phyloP scores from a whole-genome alignment of 2,797 vertebrate genomes.

The Erethizon dorsatum region DNA sequence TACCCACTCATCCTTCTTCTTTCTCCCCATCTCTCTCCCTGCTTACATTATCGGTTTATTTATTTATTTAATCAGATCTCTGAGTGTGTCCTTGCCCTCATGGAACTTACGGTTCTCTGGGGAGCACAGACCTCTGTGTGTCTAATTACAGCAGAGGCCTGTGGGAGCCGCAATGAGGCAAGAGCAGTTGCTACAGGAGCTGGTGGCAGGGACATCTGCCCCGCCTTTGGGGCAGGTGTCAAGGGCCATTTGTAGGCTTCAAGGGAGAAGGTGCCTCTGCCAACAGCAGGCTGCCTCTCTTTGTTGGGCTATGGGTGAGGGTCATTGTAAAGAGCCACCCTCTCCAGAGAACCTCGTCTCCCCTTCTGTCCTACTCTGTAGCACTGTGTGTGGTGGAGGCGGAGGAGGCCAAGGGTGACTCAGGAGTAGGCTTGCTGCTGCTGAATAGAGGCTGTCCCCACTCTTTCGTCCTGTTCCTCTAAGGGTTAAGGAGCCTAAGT shows the following conservation, averaged over 20 bases:
- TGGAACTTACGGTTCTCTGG: background rate
- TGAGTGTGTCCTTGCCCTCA: background rate
- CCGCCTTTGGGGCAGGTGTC: background rate
- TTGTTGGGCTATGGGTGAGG: background rate
- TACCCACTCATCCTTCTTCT: background rate
- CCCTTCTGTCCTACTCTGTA: background rate
- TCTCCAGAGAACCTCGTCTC: background rate
- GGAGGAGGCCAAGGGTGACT: background rate
- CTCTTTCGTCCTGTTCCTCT: background rate
- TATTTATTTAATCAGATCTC: conserved; percentile 9
- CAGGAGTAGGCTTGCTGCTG: background rate
- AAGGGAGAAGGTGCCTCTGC: background rate
- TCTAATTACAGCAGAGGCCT: background rate
- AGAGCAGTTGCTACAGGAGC: background rate
- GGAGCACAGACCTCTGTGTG: background rate
- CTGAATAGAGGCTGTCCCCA: background rate
- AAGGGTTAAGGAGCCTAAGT: background rate
- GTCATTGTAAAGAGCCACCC: background rate
- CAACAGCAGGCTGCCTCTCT: background rate
- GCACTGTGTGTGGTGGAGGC: background rate
- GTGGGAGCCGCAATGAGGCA: fast-evolving
- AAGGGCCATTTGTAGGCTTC: background rate
- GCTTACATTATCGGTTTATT: background rate
- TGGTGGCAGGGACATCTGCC: background rate
- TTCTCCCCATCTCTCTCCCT: background rate